Evolutionary conservation across 2,113 vertebrate genomes (phyloP), one percentile per base, ranked within the genome.

Genomic region (Oryzias javanicus): DNA sequence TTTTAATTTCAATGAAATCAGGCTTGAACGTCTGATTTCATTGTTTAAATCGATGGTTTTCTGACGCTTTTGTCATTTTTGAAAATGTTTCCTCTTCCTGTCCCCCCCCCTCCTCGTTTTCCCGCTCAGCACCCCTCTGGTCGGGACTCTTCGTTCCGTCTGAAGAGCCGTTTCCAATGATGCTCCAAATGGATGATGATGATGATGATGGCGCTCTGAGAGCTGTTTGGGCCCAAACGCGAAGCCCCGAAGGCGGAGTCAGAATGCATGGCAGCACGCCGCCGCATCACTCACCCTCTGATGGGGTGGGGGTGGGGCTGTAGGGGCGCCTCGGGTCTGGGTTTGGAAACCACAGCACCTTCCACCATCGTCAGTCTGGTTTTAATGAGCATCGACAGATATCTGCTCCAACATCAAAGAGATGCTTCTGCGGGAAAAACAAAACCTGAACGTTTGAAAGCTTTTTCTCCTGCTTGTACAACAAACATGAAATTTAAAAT

Each of bases 351-450:
- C 57, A 5, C 0, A 29, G 60, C 70, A 75, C 73, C 78, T 74
- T 69, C 61, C 62, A 17, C 76, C 67, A 75, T 80, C 74, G 72
- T 77, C 49, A 53, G 64, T 70, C 81, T 84, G 67, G 70, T 82
- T 82, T 78, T 83, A 81, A 85, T 67, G 72, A 78, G 68, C 76
- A 58, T 60, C 79, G 82, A 88, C 81, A 86, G 82, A 87, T 70
- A 79, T 64, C 80, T 46, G 42, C 44, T 55, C 53, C 51, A 50
- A 46, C 6, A 47, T 35, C 47, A 20, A 44, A 22, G 18, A 27
- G 20, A 16, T 42, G 17, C 64, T 56, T 55, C 22, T 25, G 19
- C 47, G 20, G 25, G 4, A 27, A 27, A 27, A 4, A 27, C 25
- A 27, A 27, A 27, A 27, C 25, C 25, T 27, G 25, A 5, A 4